phyloP scores from a whole-genome alignment of 2,797 vertebrate species.

The Perodicticus potto region DNA sequence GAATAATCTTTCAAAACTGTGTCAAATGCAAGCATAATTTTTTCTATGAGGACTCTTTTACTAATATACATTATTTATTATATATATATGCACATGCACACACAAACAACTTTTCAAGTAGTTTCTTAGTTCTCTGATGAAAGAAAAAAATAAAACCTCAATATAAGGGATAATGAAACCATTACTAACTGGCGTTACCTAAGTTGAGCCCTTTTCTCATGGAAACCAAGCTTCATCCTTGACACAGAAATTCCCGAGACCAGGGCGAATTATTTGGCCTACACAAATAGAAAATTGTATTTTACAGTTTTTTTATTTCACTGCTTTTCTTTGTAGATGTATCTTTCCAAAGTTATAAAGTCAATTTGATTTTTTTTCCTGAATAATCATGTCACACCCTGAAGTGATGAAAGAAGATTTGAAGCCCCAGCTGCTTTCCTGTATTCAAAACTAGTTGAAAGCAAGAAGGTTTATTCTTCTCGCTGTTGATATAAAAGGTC shows the following conservation, averaged over 20 bases:
- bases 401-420: constrained; percentile 75
- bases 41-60: neutral
- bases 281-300: constrained; percentile 44
- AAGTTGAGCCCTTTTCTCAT: neutral
- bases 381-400: constrained; percentile 77
- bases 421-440: constrained; percentile 53
- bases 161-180: constrained; percentile 34
- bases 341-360: constrained; percentile 73
- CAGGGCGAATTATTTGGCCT: constrained; percentile 34
- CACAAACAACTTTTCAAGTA: neutral
- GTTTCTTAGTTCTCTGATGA: constrained; percentile 25
- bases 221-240: neutral
- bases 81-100: neutral
- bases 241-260: constrained; percentile 1
- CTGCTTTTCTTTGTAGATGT: constrained; percentile 65
- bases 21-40: neutral
- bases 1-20: constrained; percentile 10
- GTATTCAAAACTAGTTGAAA: constrained; percentile 71
- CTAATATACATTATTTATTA: neutral
- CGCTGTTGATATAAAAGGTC: constrained; percentile 75
- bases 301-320: constrained; percentile 73
- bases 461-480: constrained; percentile 67
- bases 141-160: neutral
- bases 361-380: constrained; percentile 75
- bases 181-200: neutral